Percentiles rank a stretch among this genome's conserved stretches.
phyloP scores from a whole-genome alignment of 2,888 invertebrate genomes.

The Aricia artaxerxes region DNA sequence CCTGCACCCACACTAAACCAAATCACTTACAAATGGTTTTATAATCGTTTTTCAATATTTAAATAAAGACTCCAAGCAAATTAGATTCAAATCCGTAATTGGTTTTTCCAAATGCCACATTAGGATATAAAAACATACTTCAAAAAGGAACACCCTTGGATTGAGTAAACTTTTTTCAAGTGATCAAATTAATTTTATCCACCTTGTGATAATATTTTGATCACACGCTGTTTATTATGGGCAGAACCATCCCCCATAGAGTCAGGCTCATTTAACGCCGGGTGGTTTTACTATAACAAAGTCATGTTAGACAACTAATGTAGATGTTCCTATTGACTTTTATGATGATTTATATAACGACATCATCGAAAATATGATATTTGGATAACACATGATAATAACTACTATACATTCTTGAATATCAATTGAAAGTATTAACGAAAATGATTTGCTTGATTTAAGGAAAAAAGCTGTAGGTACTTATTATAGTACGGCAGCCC shows the following conservation, averaged over 20 bases:
- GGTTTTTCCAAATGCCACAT: constrained; percentile 16
- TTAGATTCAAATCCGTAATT: neutral
- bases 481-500: too few species aligned
- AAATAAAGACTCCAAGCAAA: neutral
- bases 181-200: constrained; percentile 24
- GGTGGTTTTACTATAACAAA: constrained; percentile 19
- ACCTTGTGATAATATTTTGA: constrained; percentile 31
- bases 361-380: constrained; percentile 3
- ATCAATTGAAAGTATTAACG: neutral
- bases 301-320: constrained; percentile 12
- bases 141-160: neutral
- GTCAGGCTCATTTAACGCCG: constrained; percentile 26
- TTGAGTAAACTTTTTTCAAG: constrained; percentile 11
- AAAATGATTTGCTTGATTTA: neutral
- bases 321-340: constrained; percentile 18
- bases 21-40: constrained; percentile 14
- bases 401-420: neutral
- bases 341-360: constrained; percentile 11
- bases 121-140: neutral
- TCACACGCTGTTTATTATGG: constrained; percentile 28
- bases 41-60: constrained; percentile 17
- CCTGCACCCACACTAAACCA: neutral
- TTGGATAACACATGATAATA: neutral
- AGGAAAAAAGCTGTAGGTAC: too few species aligned
- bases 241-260: constrained; percentile 24